Base-by-base conservation (phyloP, 1,140 invertebrate genomes). In the Pachypeltis micranthus region DNA sequence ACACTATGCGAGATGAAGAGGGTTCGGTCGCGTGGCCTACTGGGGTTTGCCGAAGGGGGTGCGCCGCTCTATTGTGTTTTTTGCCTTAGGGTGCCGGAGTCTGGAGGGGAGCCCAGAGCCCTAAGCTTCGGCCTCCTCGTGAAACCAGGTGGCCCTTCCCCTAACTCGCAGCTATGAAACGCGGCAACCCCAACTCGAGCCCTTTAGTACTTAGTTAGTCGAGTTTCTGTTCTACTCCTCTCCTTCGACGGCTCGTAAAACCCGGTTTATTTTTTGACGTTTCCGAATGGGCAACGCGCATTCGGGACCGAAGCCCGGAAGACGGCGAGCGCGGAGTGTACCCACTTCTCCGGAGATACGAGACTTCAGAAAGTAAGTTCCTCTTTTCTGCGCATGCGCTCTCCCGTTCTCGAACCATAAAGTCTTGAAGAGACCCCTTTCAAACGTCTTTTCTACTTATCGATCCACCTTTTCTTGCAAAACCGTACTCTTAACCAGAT, bases 331-430 rank as follows among this genome's bases (percentile, higher is more conserved):
- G 62, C 77, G 81, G 68, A 84, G 82, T 71, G 74, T 84, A 69
- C 83, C 83, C 44, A 83, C 81, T 70, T 83, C 83, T 61, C 83
- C 83, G 68, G 82, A 83, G 77, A 78, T 81, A 60, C 73, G 81
- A 75, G 57, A 34, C 27, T 59, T 44, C 19, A 61, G 63, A 51
- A 63, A 55, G 62, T 63, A 25, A 81, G 82, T n/a, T n/a, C n/a
- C n/a, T n/a, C n/a, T n/a, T n/a, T n/a, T n/a, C n/a, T n/a, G n/a
- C n/a, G n/a, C n/a, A n/a, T n/a, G n/a, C n/a, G n/a, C n/a, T n/a
- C n/a, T n/a, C n/a, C n/a, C n/a, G n/a, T n/a, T n/a, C n/a, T n/a
- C n/a, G n/a, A n/a, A n/a, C n/a, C n/a, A n/a, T n/a, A n/a, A n/a
- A n/a, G n/a, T n/a, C n/a, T n/a, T n/a, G n/a, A n/a, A n/a, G n/a